Percentiles rank a stretch among this genome's conserved stretches.
phyloP scores from a whole-genome alignment of 2,113 vertebrate genomes.

The Camelus bactrianus region DNA sequence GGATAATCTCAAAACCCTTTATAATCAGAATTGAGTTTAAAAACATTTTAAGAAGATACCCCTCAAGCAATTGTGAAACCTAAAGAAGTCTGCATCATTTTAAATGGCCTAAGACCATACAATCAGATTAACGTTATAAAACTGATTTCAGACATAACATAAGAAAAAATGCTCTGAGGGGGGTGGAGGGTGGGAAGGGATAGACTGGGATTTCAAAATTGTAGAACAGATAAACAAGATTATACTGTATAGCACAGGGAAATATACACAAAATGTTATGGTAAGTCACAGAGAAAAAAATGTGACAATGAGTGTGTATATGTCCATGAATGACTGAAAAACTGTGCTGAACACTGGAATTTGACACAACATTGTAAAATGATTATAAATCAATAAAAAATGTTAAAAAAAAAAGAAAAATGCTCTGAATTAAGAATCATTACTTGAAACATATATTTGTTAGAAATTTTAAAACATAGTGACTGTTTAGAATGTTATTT shows the following conservation, averaged over 20 bases:
- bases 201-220: too few relatives aligned
- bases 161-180: not conserved
- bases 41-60: conserved; percentile 25
- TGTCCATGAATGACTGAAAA: too few relatives aligned
- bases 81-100: not conserved
- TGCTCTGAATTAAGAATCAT: conserved; percentile 37
- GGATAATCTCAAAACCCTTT: conserved; percentile 30
- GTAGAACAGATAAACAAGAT: too few relatives aligned
- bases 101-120: not conserved
- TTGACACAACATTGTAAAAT: too few relatives aligned
- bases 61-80: conserved; percentile 32
- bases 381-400: too few relatives aligned
- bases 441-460: conserved; percentile 44
- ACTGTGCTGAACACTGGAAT: too few relatives aligned
- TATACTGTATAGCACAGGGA: too few relatives aligned
- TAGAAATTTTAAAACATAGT: not conserved
- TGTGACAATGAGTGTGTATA: too few relatives aligned
- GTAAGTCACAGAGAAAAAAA: too few relatives aligned
- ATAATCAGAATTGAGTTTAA: conserved; percentile 36
- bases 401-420: too few relatives aligned
- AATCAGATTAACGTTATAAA: conserved; percentile 57
- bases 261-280: too few relatives aligned
- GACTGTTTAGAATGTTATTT: not conserved
- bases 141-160: not conserved
- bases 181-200: too few relatives aligned